phyloP scores from a whole-genome alignment of 1,140 invertebrate genomes.

The Amphibalanus amphitrite region DNA sequence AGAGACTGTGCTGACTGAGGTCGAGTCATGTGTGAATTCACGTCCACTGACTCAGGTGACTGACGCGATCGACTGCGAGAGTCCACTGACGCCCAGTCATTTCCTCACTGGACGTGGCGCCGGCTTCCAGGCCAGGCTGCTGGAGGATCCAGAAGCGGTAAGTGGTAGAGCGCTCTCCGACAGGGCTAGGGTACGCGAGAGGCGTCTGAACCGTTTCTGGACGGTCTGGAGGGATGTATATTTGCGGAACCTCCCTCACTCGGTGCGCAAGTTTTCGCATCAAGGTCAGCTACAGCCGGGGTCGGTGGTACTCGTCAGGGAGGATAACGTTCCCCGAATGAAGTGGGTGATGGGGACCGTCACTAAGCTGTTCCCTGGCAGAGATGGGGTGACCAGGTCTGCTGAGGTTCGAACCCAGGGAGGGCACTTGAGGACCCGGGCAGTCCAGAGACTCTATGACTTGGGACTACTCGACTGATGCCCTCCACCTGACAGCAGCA shows the following conservation, averaged over 20 bases:
- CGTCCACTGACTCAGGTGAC: neutral
- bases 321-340: neutral
- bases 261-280: neutral
- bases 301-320: neutral
- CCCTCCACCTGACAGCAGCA: too few relatives aligned
- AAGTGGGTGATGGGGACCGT: neutral
- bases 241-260: neutral
- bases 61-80: neutral
- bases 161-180: neutral
- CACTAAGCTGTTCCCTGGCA: neutral
- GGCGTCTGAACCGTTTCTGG: neutral
- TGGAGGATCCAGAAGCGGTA: neutral
- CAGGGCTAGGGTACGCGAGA: neutral
- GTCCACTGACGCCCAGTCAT: neutral
- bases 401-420: neutral
- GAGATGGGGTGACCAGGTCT: neutral
- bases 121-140: neutral
- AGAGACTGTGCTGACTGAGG: conserved; percentile 3
- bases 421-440: neutral
- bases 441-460: neutral
- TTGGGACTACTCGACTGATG: too few relatives aligned
- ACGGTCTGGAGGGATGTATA: neutral
- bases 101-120: neutral
- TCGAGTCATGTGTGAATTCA: neutral
- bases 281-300: neutral